Evolutionary conservation across 2,888 invertebrate genomes (phyloP), one percentile per base, ranked within the genome.

Genomic region (Luperina nickerlii): DNA sequence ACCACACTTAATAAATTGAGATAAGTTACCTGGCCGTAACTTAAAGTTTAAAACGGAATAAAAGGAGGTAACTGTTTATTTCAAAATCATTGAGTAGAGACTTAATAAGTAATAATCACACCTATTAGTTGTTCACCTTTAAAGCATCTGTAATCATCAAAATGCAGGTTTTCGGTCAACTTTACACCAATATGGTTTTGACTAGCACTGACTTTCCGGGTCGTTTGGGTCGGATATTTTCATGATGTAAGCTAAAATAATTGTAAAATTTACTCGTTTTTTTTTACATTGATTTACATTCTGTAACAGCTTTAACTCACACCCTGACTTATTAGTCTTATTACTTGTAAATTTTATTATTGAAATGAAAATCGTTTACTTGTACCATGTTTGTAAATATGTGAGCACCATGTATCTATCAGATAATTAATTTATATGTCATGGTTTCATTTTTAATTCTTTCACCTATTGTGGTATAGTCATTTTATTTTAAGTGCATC

Each of bases 1-100:
- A 63, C 65, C 70, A 69, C 27, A 60, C 45, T 71, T 87, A 85
- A 38, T 38, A 38, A 38, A 85, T 80, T 85, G 78, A 80, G 63
- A 78, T 66, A 77, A 77, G 67, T 77, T 68, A 60, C 69, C n/a
- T 51, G 13, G 57, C 4, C 27, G 69, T 70, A 57, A 74, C 63
- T 79, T 74, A 24, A 78, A 76, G 6, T 74, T 70, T 76, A 82
- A 69, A 69, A n/a, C 27, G 15, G 11, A n/a, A 2, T n/a, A 57
- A 42, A 57, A 63, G 11, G 2, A 45, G 11, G 13, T 38, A 24
- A 62, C n/a, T 57, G 2, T 67, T 51, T 9, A n/a, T 67, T 60
- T 32, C 5, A 20, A 66, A 42, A 24, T 57, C 27, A 48, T 27
- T 65, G 38, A 18, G 15, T 27, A 32, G 45, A 48, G 4, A 27